phyloP scores from a whole-genome alignment of 2,888 invertebrate genomes.

The Cephus runcator region DNA sequence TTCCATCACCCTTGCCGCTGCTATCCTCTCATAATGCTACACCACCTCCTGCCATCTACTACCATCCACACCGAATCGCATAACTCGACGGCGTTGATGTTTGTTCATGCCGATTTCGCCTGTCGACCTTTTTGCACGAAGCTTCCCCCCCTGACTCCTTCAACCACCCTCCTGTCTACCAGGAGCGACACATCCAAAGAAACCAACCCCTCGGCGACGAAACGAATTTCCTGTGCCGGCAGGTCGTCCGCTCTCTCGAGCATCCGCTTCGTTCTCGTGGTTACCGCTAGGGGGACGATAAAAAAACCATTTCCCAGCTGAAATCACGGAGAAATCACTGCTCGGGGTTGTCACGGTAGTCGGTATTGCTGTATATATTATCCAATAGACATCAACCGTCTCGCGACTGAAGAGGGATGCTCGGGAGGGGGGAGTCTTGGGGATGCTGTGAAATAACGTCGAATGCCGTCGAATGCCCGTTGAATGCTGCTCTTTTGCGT shows the following conservation, averaged over 20 bases:
- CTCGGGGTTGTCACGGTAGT: not conserved
- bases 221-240: not conserved
- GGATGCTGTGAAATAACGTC: not conserved
- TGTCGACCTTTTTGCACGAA: not conserved
- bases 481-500: not conserved
- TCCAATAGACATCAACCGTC: not conserved
- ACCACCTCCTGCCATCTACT: not conserved
- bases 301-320: not conserved
- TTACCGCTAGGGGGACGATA: not conserved
- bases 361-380: not conserved
- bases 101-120: not conserved
- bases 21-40: not conserved
- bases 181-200: not conserved
- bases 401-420: not conserved
- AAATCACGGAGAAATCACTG: not conserved
- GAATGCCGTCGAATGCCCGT: not conserved
- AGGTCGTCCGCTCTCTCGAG: not conserved
- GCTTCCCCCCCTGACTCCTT: not conserved
- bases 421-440: not conserved
- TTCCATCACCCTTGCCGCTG: not conserved
- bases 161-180: not conserved
- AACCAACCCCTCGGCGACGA: not conserved
- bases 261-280: not conserved
- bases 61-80: constrained; percentile 10
- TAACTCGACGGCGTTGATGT: not conserved